Base-by-base conservation (phyloP, 2,113 vertebrate genomes). In the Aptenodytes patagonicus region DNA sequence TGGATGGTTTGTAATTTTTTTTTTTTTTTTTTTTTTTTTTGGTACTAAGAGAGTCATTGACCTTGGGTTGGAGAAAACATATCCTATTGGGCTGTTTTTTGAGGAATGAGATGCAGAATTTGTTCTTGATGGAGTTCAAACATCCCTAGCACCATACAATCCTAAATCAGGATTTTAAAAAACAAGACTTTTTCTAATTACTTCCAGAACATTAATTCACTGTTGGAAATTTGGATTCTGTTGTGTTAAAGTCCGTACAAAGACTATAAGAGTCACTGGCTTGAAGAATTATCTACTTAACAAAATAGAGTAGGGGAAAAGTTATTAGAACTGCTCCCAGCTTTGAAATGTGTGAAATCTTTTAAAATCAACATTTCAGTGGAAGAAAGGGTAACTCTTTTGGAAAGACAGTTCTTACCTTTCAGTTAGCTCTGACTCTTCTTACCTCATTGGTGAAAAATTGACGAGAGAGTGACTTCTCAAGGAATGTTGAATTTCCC, bases 211-310 rank as follows among this genome's bases (percentile, higher is more conserved):
- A 51, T 93, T 83, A 92, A 95, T 76, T 93, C 54, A 11, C 42
- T 62, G 6, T n/a, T 84, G 72, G 86, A 94, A 83, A 75, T 28
- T 24, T 31, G 69, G 64, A 87, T 85, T 93, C 68, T 93, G 38
- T 78, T 89, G 46, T 83, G 75, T 61, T 77, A 14, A 75, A 81
- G 38, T 83, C 64, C 8, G 0, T 65, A 26, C 19, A 19, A 7
- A 66, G 51, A 60, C 44, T 71, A 2, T 29, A 78, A 81, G 64
- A 89, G 72, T 83, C 71, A 42, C 28, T 78, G 82, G 22, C 47
- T 72, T 92, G 72, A 89, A 89, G 93, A 89, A 93, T 82, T 71
- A 87, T 29, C 92, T 89, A 40, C 55, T 78, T 92, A 75, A 75
- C 60, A 75, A 80, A 70, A 86, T 3, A 60, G 55, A 83, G 75